These are phyloP conservation scores for Drosophila merina DNA, from an alignment of 2,888 invertebrate species.

Conservation along the genomic window DNA sequence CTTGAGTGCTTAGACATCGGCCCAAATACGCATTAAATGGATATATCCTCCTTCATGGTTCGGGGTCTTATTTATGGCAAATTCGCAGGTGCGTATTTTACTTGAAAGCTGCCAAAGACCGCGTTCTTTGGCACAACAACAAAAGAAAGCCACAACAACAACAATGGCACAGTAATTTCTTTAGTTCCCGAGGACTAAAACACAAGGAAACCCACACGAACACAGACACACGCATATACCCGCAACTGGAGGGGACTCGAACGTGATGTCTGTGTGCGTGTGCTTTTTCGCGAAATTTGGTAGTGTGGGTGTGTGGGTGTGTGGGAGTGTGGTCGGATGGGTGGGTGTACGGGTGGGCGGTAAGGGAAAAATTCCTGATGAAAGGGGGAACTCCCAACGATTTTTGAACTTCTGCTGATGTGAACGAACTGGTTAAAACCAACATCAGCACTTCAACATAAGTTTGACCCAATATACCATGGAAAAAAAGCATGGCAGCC, in stretches of 20 bases:
- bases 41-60: constrained; percentile 31
- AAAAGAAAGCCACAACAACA: constrained; percentile 37
- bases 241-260: constrained; percentile 16
- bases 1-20: too few relatives aligned
- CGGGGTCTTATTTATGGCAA: constrained; percentile 78
- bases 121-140: constrained; percentile 53
- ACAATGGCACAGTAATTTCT: constrained; percentile 36
- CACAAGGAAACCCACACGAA: constrained; percentile 53
- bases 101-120: constrained; percentile 72
- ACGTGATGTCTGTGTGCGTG: constrained; percentile 35
- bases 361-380: constrained; percentile 4
- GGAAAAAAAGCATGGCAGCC: constrained; percentile 20
- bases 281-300: constrained; percentile 28
- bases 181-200: constrained; percentile 57
- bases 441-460: constrained; percentile 37
- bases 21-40: constrained; percentile 36
- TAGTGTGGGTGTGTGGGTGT: neutral
- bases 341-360: neutral
- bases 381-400: constrained; percentile 48
- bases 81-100: constrained; percentile 79
- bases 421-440: constrained; percentile 44
- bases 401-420: constrained; percentile 62
- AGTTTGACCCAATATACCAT: constrained; percentile 46
- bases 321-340: neutral
- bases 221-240: constrained; percentile 18